Conservation (phyloP, 2,113 vertebrate species). For the Rhinolophus ferrumequinum region DNA sequence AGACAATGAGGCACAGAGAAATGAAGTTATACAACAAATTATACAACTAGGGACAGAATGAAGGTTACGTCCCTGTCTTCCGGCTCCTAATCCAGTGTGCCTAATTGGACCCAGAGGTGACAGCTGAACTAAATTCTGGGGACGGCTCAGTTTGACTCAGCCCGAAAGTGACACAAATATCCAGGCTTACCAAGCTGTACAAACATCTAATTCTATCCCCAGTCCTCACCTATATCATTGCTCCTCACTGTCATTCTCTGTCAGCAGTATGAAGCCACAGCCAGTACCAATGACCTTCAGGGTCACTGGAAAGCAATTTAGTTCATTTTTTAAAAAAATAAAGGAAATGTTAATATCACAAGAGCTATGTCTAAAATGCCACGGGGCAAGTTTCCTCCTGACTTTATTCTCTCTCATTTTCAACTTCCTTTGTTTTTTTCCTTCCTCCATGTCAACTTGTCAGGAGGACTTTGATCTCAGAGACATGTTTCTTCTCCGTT, state of each 20-base stretch:
- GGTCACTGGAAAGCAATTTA: slow-evolving; percentile 63
- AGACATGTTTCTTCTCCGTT: background rate
- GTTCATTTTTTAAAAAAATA: slow-evolving; percentile 43
- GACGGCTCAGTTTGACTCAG: background rate
- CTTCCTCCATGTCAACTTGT: slow-evolving; percentile 47
- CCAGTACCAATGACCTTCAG: background rate
- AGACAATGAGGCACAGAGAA: background rate
- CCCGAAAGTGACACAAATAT: slow-evolving; percentile 16
- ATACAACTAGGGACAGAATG: background rate
- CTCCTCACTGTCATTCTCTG: background rate
- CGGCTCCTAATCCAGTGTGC: background rate
- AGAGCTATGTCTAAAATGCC: slow-evolving; percentile 64
- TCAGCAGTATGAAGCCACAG: background rate
- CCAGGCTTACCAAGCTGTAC: background rate
- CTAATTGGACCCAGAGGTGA: slow-evolving; percentile 46
- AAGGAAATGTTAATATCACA: slow-evolving; percentile 69
- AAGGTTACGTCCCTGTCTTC: background rate
- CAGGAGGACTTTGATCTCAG: slow-evolving; percentile 55
- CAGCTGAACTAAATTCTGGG: slow-evolving; percentile 13
- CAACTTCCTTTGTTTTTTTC: background rate
- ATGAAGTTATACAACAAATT: slow-evolving; percentile 9
- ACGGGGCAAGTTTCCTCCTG: slow-evolving; percentile 49
- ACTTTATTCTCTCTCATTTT: slow-evolving; percentile 63
- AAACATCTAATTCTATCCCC: background rate
- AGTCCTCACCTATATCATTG: background rate